These are phyloP conservation scores for Nycticorax nycticorax DNA, from an alignment of 2,113 vertebrate genomes.

Conservation along the genomic window DNA sequence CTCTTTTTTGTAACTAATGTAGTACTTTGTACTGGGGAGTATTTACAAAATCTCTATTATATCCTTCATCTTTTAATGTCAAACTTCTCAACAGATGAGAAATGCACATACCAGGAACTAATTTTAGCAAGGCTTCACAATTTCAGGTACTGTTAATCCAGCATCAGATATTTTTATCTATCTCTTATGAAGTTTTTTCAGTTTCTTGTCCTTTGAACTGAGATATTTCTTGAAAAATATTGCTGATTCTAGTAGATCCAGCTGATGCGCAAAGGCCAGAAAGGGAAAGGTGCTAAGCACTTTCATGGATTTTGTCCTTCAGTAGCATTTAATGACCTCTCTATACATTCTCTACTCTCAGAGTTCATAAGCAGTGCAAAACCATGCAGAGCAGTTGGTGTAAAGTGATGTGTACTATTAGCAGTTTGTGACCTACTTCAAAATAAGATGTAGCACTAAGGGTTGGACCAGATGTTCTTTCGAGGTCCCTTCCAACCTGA, in stretches of 20 bases:
- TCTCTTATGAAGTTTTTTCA: neutral
- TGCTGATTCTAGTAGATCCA: neutral
- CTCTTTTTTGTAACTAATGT: neutral
- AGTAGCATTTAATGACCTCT: neutral
- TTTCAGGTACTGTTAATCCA: neutral
- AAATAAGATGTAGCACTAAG: neutral
- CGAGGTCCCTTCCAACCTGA: neutral
- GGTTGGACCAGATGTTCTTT: neutral
- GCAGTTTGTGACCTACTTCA: neutral
- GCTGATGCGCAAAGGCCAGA: neutral
- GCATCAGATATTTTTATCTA: neutral
- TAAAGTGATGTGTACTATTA: neutral
- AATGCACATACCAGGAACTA: neutral
- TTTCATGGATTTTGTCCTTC: neutral
- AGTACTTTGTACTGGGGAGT: neutral
- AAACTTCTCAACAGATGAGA: neutral
- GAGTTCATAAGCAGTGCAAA: neutral
- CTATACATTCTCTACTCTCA: neutral
- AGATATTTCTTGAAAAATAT: neutral
- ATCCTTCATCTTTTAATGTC: neutral
- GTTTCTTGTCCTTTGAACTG: neutral
- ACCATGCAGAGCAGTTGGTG: neutral
- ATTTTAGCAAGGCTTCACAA: neutral
- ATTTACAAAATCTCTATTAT: neutral
- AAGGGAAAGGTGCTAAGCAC: neutral